Conservation (phyloP, 2,888 invertebrate genomes). For the Watsonalla cultraria region DNA sequence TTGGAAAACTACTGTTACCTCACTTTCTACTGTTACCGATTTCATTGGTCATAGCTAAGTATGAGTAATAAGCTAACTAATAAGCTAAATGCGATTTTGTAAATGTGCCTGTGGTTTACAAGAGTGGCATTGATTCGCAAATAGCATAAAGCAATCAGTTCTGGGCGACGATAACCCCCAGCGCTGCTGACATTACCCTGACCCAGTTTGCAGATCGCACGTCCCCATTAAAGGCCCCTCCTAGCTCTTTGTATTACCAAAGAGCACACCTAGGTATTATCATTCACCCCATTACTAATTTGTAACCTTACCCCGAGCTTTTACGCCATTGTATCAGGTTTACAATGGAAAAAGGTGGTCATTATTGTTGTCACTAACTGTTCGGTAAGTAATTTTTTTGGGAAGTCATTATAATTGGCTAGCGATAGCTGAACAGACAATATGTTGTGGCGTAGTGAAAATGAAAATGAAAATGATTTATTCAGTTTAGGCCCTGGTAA, state of each 20-base stretch:
- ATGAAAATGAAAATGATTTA: too few species aligned
- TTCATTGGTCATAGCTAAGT: neutral
- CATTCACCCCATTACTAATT: conserved; percentile 33
- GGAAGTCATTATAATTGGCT: too few species aligned
- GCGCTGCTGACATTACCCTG: conserved; percentile 54
- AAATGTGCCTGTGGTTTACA: neutral
- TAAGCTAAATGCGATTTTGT: neutral
- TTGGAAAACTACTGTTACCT: neutral
- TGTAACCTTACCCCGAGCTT: conserved; percentile 6
- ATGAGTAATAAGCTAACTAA: neutral
- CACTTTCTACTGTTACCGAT: too few species aligned
- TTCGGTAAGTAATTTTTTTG: too few species aligned
- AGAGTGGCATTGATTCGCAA: conserved; percentile 27
- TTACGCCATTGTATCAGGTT: neutral
- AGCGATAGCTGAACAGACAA: too few species aligned
- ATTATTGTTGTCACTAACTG: too few species aligned
- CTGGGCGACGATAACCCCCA: conserved; percentile 35
- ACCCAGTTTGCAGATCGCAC: conserved; percentile 43
- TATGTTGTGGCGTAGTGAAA: too few species aligned
- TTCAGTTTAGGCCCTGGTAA: too few species aligned
- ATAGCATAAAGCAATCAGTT: conserved; percentile 17
- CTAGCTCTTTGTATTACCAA: conserved; percentile 15
- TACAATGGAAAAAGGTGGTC: neutral
- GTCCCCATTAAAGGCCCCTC: conserved; percentile 43
- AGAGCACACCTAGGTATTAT: conserved; percentile 47